Evolutionary conservation across 2,797 vertebrate genomes (phyloP), one percentile per base, ranked within the genome.

Genomic region (Sebastes iracundus): DNA sequence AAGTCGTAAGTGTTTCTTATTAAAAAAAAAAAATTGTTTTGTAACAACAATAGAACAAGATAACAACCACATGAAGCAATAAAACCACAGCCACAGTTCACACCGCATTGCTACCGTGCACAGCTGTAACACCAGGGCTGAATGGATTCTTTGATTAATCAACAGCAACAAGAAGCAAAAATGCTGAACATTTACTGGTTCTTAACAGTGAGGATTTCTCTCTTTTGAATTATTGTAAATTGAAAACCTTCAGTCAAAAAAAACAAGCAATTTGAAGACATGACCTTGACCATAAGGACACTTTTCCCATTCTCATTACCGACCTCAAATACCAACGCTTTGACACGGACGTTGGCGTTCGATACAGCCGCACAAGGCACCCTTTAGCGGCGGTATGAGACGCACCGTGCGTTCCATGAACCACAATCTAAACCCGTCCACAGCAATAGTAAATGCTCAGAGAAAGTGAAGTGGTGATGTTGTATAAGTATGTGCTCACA

Each of bases 41-140:
- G 22, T 55, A 72, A 65, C 12, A 66, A 67, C 42, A n/a, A 49
- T 49, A 75, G n/a, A 67, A 32, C 4, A 33, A 76, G 58, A 80
- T 28, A 83, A 77, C 7, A 83, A 77, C 6, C 28, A 59, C 59
- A 22, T 49, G 56, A 12, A 6, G 20, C 11, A 58, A 66, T 75
- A 52, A 61, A 80, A 77, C 10, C 69, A 53, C 27, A 69, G 28
- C 2, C 25, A 85, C 6, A 13, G 18, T 52, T 55, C 4, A 56
- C 55, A 22, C 53, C 27, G 13, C 33, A 23, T 7, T 0, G 20
- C 23, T 61, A 55, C 27, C 14, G 3, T 72, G 56, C 13, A 65
- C 20, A 25, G 9, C 55, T 38, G 53, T n/a, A 60, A 23, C 49
- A 30, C 11, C 12, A n/a, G 10, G 16, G 46, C 7, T 67, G n/a